Conservation (phyloP, 2,888 invertebrate species). For the Tortricodes alternella region DNA sequence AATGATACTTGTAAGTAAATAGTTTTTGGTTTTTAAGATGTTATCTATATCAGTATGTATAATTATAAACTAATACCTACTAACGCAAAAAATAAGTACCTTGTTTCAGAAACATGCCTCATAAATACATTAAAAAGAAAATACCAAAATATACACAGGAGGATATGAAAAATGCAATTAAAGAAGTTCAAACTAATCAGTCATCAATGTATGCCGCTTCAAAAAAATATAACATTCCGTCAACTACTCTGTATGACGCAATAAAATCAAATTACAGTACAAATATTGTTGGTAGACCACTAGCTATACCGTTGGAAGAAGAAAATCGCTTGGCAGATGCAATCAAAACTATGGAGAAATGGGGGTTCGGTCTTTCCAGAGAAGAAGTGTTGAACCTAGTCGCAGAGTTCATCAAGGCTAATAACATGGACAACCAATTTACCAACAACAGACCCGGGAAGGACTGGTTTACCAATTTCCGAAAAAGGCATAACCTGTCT, state of each 20-base stretch:
- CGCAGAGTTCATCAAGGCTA: not conserved
- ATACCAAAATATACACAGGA: not conserved
- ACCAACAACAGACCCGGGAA: not conserved
- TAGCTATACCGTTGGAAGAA: slow-evolving; percentile 2
- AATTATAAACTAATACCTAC: not conserved
- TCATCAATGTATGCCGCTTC: slow-evolving; percentile 4
- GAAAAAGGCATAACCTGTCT: not conserved
- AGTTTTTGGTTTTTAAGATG: not conserved
- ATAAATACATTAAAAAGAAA: slow-evolving; percentile 1
- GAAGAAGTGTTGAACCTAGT: not conserved
- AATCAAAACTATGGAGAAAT: slow-evolving; percentile 4
- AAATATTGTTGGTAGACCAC: slow-evolving; percentile 4
- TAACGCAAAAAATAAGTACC: not conserved
- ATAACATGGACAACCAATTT: not conserved
- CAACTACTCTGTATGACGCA: slow-evolving; percentile 1
- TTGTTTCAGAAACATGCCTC: slow-evolving; percentile 3
- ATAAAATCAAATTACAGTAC: not conserved
- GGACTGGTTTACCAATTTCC: not conserved
- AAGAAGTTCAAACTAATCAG: not conserved
- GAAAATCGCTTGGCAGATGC: slow-evolving; percentile 5
- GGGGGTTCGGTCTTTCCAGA: slow-evolving; percentile 5
- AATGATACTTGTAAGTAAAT: not conserved
- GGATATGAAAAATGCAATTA: slow-evolving; percentile 1
- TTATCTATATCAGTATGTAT: not conserved
- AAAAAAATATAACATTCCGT: not conserved